Evolutionary conservation across 2,113 vertebrate genomes (phyloP).

Genomic region (Cynopterus brachyotis): DNA sequence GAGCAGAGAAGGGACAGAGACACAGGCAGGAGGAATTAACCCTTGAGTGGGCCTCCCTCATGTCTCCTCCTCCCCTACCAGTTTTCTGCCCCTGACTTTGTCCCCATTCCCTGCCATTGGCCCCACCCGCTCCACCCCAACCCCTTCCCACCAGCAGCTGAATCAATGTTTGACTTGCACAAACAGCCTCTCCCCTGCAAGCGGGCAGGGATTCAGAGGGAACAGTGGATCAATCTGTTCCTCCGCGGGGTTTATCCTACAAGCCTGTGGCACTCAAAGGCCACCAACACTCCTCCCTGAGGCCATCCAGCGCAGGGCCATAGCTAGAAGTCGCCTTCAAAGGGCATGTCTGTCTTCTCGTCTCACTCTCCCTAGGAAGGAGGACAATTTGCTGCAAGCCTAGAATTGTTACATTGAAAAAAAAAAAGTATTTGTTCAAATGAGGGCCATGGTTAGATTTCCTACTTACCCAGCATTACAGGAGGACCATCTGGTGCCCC

Average conservation of each 20-base stretch:
- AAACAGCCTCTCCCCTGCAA: constrained; percentile 75
- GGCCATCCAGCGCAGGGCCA: not conserved
- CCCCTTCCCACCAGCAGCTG: constrained; percentile 74
- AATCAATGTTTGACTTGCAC: constrained; percentile 84
- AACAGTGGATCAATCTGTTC: constrained; percentile 80
- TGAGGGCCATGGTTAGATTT: not conserved
- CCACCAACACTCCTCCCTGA: not conserved
- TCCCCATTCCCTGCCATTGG: not conserved
- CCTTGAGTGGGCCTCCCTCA: constrained; percentile 63
- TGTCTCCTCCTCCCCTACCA: not conserved
- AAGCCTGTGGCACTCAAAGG: constrained; percentile 57
- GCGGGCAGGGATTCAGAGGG: constrained; percentile 80
- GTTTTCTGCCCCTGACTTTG: not conserved
- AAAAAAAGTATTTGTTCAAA: not conserved
- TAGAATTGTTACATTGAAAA: not conserved
- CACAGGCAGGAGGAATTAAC: constrained; percentile 79
- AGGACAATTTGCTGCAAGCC: not conserved
- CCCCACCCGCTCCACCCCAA: not conserved
- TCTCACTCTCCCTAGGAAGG: not conserved
- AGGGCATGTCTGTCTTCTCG: not conserved
- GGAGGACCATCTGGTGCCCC: not conserved
- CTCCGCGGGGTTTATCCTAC: constrained; percentile 78
- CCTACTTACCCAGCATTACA: not conserved
- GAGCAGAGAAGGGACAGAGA: constrained; percentile 41
- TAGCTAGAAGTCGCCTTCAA: fast-evolving